These are phyloP conservation scores for Aplysina aerophoba DNA, from an alignment of 37 sponge, comb jelly and placozoan genomes.

Conservation along the genomic window DNA sequence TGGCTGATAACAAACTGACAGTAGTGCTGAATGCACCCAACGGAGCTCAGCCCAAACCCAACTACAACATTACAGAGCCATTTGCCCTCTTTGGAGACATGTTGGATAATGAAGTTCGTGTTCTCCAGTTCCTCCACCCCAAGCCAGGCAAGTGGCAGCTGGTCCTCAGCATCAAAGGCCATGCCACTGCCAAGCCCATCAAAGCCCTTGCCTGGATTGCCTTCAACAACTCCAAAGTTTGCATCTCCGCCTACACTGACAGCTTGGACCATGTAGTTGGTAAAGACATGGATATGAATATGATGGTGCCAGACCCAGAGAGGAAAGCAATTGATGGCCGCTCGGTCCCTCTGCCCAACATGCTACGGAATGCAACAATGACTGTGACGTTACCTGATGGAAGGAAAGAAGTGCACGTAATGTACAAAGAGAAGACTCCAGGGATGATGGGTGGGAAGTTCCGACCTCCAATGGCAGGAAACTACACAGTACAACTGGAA, in stretches of 20 bases:
- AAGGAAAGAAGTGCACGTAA: not conserved
- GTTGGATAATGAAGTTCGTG: not conserved
- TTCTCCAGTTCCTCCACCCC: not conserved
- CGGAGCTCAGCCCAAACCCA: not conserved
- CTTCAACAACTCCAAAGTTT: not conserved
- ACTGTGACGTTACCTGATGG: not conserved
- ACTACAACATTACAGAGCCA: not conserved
- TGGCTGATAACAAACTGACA: not conserved
- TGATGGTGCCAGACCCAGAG: too few relatives aligned
- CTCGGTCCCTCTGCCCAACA: too few relatives aligned
- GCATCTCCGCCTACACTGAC: not conserved
- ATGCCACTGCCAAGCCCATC: not conserved
- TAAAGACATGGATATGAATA: not conserved
- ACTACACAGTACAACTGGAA: not conserved
- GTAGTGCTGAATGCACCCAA: not conserved
- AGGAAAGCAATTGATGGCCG: too few relatives aligned
- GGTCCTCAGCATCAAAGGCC: constrained; percentile 6
- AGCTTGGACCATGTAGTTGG: not conserved
- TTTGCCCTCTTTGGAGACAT: not conserved
- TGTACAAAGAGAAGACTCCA: not conserved
- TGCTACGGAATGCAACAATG: not conserved
- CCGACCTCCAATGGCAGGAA: not conserved
- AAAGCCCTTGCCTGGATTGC: constrained; percentile 3
- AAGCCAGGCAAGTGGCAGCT: constrained; percentile 3
- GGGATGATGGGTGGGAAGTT: constrained; percentile 4